Base-by-base conservation (phyloP, 2,888 invertebrate species). In the Anthophora plumipes region DNA sequence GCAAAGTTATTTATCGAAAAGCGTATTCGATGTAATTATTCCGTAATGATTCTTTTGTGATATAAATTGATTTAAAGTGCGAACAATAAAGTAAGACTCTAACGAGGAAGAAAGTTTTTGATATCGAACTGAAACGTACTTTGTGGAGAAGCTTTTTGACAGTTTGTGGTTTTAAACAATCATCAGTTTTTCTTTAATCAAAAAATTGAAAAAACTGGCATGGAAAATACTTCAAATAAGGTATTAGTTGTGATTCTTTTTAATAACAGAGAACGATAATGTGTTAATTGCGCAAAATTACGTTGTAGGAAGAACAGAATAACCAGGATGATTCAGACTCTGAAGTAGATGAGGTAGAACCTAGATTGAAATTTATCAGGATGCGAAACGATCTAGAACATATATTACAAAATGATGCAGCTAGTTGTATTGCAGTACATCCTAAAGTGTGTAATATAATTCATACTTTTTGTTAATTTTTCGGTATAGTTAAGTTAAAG, bases 391-490 rank as follows among this genome's bases (percentile, higher is more conserved):
- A 98, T 94, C 94, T 99, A 55, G 95, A 96, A 91, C 95, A 96
- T 89, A 98, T 99, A 89, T 94, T 99, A 46, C 95, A 96, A 90
- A 97, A 96, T 91, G 97, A 97, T 93, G 96, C 97, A 87, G 98
- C 98, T 67, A 98, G 98, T 92, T 98, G 98, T 92, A 97, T 98
- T 90, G 97, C 98, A 82, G 98, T 98, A 57, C 98, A 99, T 94
- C 96, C 98, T 11, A 98, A 98, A 94, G 97, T 97, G 82, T 25
- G 68, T 50, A 57, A 76, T 46, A 50, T 59, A 43, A 68, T 77
- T 72, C 52, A 22, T 63, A 66, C n/a, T 61, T 74, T 43, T 11
- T 39, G 54, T 9, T 37, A 55, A 64, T 20, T 50, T 54, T 37
- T 54, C 50, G n/a, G 8, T 37, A 25, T 9, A 20, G 22, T 8